Percentiles rank a stretch among this genome's conserved stretches.
phyloP scores from a whole-genome alignment of 2,888 invertebrate species.

The Zygaena filipendulae region DNA sequence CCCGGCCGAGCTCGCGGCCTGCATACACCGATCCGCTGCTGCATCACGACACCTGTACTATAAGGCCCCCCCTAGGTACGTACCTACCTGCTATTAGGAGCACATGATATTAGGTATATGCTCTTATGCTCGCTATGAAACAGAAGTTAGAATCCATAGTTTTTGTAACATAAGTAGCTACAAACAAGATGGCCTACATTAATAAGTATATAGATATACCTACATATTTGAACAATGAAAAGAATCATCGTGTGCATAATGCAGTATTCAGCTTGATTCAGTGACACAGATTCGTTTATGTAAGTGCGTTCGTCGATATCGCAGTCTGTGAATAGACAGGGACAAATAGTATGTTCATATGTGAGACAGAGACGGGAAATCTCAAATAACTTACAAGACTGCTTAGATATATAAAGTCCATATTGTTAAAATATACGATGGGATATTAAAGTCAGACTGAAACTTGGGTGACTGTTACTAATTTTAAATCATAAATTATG shows the following conservation, averaged over 20 bases:
- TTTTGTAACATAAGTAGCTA: too few species aligned
- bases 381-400: too few species aligned
- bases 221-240: constrained; percentile 2
- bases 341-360: constrained; percentile 17
- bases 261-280: constrained; percentile 24
- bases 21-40: constrained; percentile 25
- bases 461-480: too few species aligned
- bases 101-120: too few species aligned
- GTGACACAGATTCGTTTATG: constrained; percentile 30
- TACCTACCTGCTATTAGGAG: constrained; percentile 8
- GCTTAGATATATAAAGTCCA: too few species aligned
- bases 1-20: constrained; percentile 28
- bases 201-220: constrained; percentile 2
- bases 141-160: too few species aligned
- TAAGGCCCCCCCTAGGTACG: constrained; percentile 26
- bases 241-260: constrained; percentile 20
- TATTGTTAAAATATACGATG: too few species aligned
- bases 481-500: too few species aligned
- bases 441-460: too few species aligned
- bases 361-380: constrained; percentile 20
- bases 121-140: too few species aligned
- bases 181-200: too few species aligned
- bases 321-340: constrained; percentile 23
- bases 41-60: constrained; percentile 22
- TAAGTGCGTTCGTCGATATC: constrained; percentile 31